phyloP scores from a whole-genome alignment of 2,888 invertebrate species.

The Neoscelio sp. region DNA sequence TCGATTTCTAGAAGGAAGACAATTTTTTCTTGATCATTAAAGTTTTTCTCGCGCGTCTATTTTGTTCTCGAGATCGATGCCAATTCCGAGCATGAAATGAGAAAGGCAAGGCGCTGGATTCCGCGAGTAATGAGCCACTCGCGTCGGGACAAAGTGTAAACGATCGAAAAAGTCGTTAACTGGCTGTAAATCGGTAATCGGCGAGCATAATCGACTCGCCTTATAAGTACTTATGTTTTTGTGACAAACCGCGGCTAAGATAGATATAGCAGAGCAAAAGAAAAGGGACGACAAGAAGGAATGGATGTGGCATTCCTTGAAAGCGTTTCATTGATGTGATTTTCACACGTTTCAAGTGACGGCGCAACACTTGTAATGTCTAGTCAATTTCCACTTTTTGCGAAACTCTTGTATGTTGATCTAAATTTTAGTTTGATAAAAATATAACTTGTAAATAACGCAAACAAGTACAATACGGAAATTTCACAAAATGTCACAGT shows the following conservation, averaged over 20 bases:
- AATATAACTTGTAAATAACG: too few relatives aligned
- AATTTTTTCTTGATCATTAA: slow-evolving; percentile 56
- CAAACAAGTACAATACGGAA: too few relatives aligned
- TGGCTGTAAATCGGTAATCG: slow-evolving; percentile 80
- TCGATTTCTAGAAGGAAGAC: slow-evolving; percentile 34
- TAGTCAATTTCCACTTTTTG: slow-evolving; percentile 58
- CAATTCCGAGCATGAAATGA: slow-evolving; percentile 75
- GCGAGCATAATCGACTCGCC: slow-evolving; percentile 78
- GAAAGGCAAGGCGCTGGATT: slow-evolving; percentile 69
- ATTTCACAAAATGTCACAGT: too few relatives aligned
- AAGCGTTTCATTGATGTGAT: slow-evolving; percentile 67
- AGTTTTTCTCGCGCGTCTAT: slow-evolving; percentile 55
- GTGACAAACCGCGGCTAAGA: slow-evolving; percentile 46
- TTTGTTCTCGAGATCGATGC: slow-evolving; percentile 72
- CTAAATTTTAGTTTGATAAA: too few relatives aligned
- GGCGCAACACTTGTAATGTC: slow-evolving; percentile 62
- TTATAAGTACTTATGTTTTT: slow-evolving; percentile 77
- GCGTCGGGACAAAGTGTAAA: slow-evolving; percentile 72
- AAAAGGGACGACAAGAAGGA: slow-evolving; percentile 64
- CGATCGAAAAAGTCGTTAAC: slow-evolving; percentile 80
- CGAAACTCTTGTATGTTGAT: slow-evolving; percentile 37
- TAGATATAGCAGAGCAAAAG: slow-evolving; percentile 51
- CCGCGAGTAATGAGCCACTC: slow-evolving; percentile 70
- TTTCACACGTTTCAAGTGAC: slow-evolving; percentile 66
- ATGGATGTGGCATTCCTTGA: slow-evolving; percentile 59